Evolutionary conservation across 2,888 invertebrate genomes (phyloP), one percentile per base, ranked within the genome.

Genomic region (Tenthredo scrophulariae): DNA sequence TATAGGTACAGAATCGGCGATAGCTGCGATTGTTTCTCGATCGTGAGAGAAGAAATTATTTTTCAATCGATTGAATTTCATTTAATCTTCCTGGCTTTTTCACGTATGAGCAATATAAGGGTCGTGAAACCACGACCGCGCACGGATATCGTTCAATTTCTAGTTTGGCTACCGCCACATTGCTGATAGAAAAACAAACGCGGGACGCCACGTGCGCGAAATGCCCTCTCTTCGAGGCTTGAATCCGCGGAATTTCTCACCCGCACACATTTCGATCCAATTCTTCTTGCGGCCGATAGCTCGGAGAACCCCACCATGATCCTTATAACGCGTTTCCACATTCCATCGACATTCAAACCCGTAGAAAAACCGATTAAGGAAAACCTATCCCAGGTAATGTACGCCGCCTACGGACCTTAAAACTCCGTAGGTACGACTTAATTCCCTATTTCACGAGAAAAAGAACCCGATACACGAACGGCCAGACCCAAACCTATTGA

Each of bases 121-220:
- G 77, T 77, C 37, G 46, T 50, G 50, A 65, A 80, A 62, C 40
- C 2, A 29, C 40, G 7, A 33, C 37, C 40, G 29, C 37, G 37
- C n/a, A 9, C 58, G 29, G 15, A 58, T 65, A 33, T 37, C 62
- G 62, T 62, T 80, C 62, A 58, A 80, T 80, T 62, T 80, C 62
- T 62, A 18, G 62, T 80, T 80, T 80, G 40, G 80, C 62, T 26
- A 80, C 37, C 18, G 58, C 79, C 37, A 22, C 37, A 80, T 62
- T 37, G 62, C 80, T 80, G 29, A 80, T 80, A 22, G 40, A 62
- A 80, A 80, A 62, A 80, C 80, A 62, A 80, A 80, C 58, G 37
- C 37, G 22, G n/a, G n/a, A 6, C 62, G 22, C 46, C 80, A 37
- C 65, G 62, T 62, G 80, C 40, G 29, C 62, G 62, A 62, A 80